Base-by-base conservation (phyloP, 2,113 vertebrate genomes). In the Pachypanchax playfairii region DNA sequence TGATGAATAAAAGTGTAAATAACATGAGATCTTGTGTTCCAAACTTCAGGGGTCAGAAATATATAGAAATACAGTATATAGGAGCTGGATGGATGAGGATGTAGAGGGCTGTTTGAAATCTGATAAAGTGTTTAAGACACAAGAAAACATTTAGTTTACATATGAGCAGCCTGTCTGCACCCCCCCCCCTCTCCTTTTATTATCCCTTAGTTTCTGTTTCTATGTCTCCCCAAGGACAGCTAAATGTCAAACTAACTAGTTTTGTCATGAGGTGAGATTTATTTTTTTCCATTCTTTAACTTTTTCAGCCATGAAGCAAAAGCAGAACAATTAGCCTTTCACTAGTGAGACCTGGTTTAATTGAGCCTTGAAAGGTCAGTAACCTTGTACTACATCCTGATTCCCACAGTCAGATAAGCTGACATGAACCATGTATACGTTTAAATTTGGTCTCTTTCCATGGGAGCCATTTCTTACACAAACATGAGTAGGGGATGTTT, bases 401-500 rank as follows among this genome's bases (percentile, higher is more conserved):
- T 76, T 67, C n/a, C 21, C 50, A 13, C 42, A 60, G 77, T 68
- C 4, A 75, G 29, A 68, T 61, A 51, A 26, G 65, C 75, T 73
- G 75, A 64, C 69, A 71, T 25, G 22, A 70, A 65, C 44, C 36
- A 15, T 67, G 71, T 77, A 72, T 52, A 36, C 28, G 49, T 63
- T 86, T 85, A 83, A 84, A 87, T 73, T 66, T 56, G 70, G 44
- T 14, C 55, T 36, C n/a, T 28, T 15, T 9, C 75, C 57, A 42
- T 85, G 85, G 77, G 85, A 87, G 76, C 56, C 46, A 14, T 44
- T 52, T 42, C 74, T 57, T 83, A 69, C 25, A 67, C 82, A 85
- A 88, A 86, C 84, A 85, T 86, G 81, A 75, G 72, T 18, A 5
- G 17, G 25, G 56, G 61, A 38, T 51, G 39, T 62, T 54, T 31